phyloP scores from a whole-genome alignment of 2,113 vertebrate species.

The Dipodomys ordii region DNA sequence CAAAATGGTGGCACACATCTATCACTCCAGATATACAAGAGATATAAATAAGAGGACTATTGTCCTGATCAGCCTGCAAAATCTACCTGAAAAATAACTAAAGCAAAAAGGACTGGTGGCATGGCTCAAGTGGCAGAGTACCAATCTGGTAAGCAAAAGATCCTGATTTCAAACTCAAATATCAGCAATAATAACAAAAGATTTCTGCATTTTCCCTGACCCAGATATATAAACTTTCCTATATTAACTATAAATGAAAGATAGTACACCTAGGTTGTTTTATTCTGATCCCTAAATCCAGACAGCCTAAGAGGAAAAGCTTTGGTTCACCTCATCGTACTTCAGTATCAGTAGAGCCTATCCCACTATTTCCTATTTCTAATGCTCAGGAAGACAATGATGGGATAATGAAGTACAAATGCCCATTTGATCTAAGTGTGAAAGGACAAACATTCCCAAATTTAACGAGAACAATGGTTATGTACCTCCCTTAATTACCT shows the following conservation, averaged over 20 bases:
- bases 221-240: not conserved
- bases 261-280: not conserved
- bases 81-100: no score
- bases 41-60: no score
- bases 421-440: not conserved
- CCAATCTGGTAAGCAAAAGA: no score
- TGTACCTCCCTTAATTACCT: not conserved
- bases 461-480: constrained; percentile 43
- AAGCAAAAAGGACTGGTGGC: no score
- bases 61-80: no score
- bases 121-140: no score
- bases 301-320: not conserved
- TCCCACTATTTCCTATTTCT: not conserved
- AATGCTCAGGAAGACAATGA: constrained; percentile 36
- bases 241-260: constrained; percentile 45
- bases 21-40: no score
- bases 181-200: no score
- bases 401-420: constrained; percentile 19
- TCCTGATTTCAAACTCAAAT: no score
- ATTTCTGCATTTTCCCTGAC: not conserved
- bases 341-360: constrained; percentile 12
- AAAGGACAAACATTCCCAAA: constrained; percentile 7
- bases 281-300: constrained; percentile 29
- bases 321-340: not conserved
- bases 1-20: no score